Evolutionary conservation across 1,140 invertebrate genomes (phyloP), one percentile per base, ranked within the genome.

Genomic region (Watersipora subatra): DNA sequence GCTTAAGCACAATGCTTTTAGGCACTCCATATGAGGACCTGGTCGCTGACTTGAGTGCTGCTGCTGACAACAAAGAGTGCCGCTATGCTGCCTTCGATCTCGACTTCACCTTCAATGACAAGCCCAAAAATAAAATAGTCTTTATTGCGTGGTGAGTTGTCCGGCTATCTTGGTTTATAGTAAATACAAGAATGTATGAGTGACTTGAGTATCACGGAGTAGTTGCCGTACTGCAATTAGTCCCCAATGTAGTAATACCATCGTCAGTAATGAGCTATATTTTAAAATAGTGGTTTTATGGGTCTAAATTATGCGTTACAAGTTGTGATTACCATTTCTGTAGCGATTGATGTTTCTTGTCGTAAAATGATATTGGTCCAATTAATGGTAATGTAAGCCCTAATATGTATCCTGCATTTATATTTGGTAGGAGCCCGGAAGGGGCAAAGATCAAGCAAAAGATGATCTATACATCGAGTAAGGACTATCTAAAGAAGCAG

Each of bases 391-490:
- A n/a, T n/a, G n/a, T n/a, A n/a, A n/a, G n/a, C n/a, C n/a, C n/a
- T n/a, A n/a, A 25, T 20, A 61, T 20, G 25, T 20, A 57, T 22
- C 19, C 34, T n/a, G 57, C 2, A 64, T 24, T 3, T 67, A 63
- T 71, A 63, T 67, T 28, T 70, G 72, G 3, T 68, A 81, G 82
- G 82, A 95, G 92, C 85, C 94, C 93, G 28, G 93, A 97, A 81
- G 92, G 89, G 78, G 92, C 93, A 73, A 93, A 92, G 82, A 90
- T 96, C 66, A 96, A 95, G 86, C 94, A 95, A 89, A 97, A 97
- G 88, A 97, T 97, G 93, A 88, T 97, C 85, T 97, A 97, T 84
- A 94, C 93, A 61, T 89, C 90, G 85, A 94, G 91, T 74, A 96
- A 95, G 77, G 92, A 94, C 81, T 92, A 92, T 72, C 83, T 97